A percentile compares a stretch with the other conserved stretches of the same genome.
Conservation (phyloP, 2,113 vertebrate species). For the Cynocephalus volans region DNA sequence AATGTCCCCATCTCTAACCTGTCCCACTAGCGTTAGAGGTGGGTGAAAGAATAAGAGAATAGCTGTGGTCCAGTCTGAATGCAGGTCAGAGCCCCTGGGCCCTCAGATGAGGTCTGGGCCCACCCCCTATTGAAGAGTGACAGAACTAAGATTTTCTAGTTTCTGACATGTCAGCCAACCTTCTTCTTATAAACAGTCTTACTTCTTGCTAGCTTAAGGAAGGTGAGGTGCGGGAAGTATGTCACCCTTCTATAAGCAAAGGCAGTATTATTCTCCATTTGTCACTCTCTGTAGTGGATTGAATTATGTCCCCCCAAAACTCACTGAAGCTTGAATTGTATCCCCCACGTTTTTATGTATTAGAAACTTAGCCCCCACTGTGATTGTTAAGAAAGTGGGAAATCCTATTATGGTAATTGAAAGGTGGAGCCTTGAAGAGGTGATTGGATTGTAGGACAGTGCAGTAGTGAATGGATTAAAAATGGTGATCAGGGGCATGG, state of each 20-base stretch:
- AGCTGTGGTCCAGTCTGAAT: not conserved
- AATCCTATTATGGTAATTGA: too few relatives aligned
- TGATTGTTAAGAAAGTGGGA: too few relatives aligned
- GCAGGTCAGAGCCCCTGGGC: not conserved
- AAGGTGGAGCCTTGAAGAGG: too few relatives aligned
- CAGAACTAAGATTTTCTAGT: not conserved
- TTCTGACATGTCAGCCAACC: not conserved
- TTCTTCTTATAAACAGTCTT: not conserved
- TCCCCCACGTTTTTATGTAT: too few relatives aligned
- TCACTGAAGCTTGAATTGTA: too few relatives aligned
- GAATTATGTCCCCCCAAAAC: too few relatives aligned
- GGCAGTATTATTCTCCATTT: constrained; percentile 27
- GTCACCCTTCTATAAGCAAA: constrained; percentile 13
- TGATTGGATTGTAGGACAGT: too few relatives aligned
- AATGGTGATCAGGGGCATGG: too few relatives aligned
- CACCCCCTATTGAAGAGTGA: not conserved
- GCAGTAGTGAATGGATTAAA: too few relatives aligned
- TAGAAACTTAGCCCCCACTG: too few relatives aligned
- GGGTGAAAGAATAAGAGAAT: not conserved
- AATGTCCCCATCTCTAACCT: not conserved
- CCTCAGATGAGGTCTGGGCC: not conserved
- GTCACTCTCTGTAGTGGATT: not conserved
- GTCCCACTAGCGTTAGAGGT: not conserved
- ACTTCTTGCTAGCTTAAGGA: constrained; percentile 39
- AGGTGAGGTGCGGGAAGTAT: not conserved